Conservation (phyloP, 2,888 invertebrate species). For the Tanypteryx hageni region DNA sequence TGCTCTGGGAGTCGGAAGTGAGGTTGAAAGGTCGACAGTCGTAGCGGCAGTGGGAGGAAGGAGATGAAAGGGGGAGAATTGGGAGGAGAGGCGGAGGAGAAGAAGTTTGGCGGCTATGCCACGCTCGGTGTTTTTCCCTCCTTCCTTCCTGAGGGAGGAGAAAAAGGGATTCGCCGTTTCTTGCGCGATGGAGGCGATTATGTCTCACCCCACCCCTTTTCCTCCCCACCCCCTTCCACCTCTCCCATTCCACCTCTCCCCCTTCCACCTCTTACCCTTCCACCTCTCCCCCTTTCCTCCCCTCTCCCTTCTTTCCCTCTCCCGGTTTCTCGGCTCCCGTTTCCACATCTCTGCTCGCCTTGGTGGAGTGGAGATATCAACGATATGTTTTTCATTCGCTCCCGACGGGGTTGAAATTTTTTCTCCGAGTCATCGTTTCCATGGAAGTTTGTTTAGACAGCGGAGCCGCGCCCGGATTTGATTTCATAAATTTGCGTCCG, state of each 20-base stretch:
- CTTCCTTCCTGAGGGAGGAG: neutral
- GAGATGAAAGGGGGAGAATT: neutral
- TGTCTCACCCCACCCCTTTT: neutral
- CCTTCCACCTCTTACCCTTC: too few species aligned
- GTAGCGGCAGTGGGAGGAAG: neutral
- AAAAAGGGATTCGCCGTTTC: neutral
- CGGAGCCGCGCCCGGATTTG: too few species aligned
- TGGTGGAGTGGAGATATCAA: neutral
- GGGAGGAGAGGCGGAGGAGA: neutral
- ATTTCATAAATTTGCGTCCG: too few species aligned
- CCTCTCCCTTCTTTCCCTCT: neutral
- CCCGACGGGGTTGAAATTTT: too few species aligned
- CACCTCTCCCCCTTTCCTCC: neutral
- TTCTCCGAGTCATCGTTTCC: too few species aligned
- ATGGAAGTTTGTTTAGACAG: too few species aligned
- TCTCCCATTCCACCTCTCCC: too few species aligned
- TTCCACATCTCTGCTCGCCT: neutral
- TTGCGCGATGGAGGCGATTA: slow-evolving; percentile 37
- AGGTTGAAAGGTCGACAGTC: slow-evolving; percentile 42
- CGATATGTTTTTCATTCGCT: neutral
- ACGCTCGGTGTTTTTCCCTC: slow-evolving; percentile 25
- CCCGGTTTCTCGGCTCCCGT: neutral
- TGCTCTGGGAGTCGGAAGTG: slow-evolving; percentile 18
- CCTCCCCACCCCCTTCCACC: neutral
- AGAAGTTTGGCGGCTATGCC: slow-evolving; percentile 6